Base-by-base conservation (phyloP, 2,888 invertebrate species). In the Scaeva pyrastri region DNA sequence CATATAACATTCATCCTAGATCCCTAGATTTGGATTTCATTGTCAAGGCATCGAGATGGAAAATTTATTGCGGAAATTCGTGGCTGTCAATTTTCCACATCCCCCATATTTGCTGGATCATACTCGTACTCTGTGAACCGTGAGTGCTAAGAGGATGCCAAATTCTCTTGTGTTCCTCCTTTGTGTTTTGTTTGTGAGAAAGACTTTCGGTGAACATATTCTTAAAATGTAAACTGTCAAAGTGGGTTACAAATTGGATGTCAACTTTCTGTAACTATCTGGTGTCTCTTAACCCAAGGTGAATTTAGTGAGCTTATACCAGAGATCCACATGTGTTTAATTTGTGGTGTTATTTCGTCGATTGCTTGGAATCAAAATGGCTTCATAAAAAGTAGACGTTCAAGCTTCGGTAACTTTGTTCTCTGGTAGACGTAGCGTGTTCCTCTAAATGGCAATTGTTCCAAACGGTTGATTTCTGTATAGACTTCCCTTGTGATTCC, bases 61-160 rank as follows among this genome's bases (percentile, higher is more conserved):
- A 80, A 74, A 85, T 85, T 85, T 85, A 85, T 85, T 76, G 75
- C 72, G 36, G 50, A 76, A 85, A 80, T 68, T 85, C 81, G 81
- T 81, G 76, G 68, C 72, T 81, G 85, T 80, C 85, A 85, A 62
- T 68, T 80, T 72, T 80, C 60, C 39, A 71, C 52, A 71, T 41
- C 66, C 52, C 52, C 58, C 50, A 56, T 45, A 64, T 45, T 23
- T 41, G 39, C 14, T 31, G 41, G 41, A 36, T 68, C 39, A n/a
- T 26, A 43, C n/a, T 68, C 39, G 12, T 19, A 43, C n/a, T 14
- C 19, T 4, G 23, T 62, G 21, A 39, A 21, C 31, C 19, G 52
- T 21, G 52, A 50, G 48, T 55, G 48, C 52, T 66, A 64, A 75
- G 43, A 16, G 50, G 56, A 52, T 43, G 39, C 60, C 56, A 19